Evolutionary conservation across 2,113 vertebrate genomes (phyloP).

Genomic region (Austrofundulus limnaeus): DNA sequence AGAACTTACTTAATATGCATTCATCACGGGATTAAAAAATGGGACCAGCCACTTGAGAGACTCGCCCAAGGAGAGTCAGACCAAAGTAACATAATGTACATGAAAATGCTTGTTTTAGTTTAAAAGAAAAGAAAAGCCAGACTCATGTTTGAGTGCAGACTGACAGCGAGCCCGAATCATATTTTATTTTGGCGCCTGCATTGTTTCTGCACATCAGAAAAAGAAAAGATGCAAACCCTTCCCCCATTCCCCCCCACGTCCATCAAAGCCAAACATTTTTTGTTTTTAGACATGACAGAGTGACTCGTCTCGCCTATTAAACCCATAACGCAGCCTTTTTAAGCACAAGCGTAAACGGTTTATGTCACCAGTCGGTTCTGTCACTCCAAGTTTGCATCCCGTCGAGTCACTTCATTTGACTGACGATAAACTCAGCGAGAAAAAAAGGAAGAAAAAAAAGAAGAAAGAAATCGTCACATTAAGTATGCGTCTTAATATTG

Average conservation of each 20-base stretch:
- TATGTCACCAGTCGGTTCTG: conserved; percentile 6
- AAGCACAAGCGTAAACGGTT: conserved; percentile 9
- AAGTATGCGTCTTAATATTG: conserved; percentile 32
- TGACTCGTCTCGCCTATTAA: not conserved
- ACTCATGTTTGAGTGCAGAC: not conserved
- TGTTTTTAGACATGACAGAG: not conserved
- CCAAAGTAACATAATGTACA: too few relatives aligned
- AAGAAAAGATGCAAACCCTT: not conserved
- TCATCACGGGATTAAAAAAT: too few relatives aligned
- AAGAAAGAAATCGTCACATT: conserved; percentile 38
- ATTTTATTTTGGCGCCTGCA: not conserved
- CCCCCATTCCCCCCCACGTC: too few relatives aligned
- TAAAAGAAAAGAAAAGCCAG: too few relatives aligned
- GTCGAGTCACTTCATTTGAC: conserved; percentile 25
- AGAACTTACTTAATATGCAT: too few relatives aligned
- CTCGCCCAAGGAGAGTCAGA: too few relatives aligned
- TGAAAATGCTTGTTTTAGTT: too few relatives aligned
- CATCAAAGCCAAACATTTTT: not conserved
- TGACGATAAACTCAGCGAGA: conserved; percentile 31
- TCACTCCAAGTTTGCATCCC: conserved; percentile 7
- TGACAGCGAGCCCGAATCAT: not conserved
- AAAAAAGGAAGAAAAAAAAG: too few relatives aligned
- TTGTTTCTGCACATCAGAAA: conserved; percentile 1
- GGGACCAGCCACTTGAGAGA: too few relatives aligned
- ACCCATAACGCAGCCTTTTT: not conserved